These are phyloP conservation scores for Oxytorus armatus DNA, from an alignment of 2,888 invertebrate genomes.

Conservation along the genomic window DNA sequence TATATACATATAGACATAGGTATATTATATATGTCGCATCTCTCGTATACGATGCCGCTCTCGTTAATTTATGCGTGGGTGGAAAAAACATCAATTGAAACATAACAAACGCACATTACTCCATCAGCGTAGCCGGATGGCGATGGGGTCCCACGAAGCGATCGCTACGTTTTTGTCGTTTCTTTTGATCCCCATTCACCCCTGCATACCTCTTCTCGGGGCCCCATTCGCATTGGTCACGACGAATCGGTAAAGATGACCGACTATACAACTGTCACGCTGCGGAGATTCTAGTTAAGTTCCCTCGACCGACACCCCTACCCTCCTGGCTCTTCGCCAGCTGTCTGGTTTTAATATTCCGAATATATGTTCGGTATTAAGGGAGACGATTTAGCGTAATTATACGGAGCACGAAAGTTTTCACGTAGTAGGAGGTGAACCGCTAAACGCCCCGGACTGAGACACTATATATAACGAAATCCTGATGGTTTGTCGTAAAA, in stretches of 20 bases:
- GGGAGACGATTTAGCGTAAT: not conserved
- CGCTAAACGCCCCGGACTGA: not conserved
- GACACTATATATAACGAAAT: not conserved
- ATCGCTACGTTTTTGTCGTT: slow-evolving; percentile 70
- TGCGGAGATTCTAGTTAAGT: slow-evolving; percentile 73
- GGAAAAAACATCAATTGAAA: slow-evolving; percentile 81
- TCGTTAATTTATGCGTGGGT: slow-evolving; percentile 76
- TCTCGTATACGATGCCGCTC: slow-evolving; percentile 50
- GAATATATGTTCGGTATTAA: slow-evolving; percentile 15
- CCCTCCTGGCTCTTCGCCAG: slow-evolving; percentile 49
- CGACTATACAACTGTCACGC: slow-evolving; percentile 63
- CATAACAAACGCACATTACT: slow-evolving; percentile 83
- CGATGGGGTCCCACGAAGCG: slow-evolving; percentile 73
- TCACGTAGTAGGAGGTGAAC: not conserved
- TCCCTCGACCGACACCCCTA: slow-evolving; percentile 66
- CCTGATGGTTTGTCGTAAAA: not conserved
- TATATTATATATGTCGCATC: slow-evolving; percentile 24
- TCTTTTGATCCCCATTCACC: slow-evolving; percentile 75
- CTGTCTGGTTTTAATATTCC: slow-evolving; percentile 18
- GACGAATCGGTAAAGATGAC: slow-evolving; percentile 32
- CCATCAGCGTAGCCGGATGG: slow-evolving; percentile 81
- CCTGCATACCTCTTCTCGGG: slow-evolving; percentile 35
- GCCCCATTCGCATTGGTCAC: no score
- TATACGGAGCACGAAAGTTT: not conserved
- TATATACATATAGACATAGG: slow-evolving; percentile 8